A percentile compares a stretch with the other conserved stretches of the same genome.
Conservation (phyloP, 2,888 invertebrate genomes). For the Caenorhabditis becei region DNA sequence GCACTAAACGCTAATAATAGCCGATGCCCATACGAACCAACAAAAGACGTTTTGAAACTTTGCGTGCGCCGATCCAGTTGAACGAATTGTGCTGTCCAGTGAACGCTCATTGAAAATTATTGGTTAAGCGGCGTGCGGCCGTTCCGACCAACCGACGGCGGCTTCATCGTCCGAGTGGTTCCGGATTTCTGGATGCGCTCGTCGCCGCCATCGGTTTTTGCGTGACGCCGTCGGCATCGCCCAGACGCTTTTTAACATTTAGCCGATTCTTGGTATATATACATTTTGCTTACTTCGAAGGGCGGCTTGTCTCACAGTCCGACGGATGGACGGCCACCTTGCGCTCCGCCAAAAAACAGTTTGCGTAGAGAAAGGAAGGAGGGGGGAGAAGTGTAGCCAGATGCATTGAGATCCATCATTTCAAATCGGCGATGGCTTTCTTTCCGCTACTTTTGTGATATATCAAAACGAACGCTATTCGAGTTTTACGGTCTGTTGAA, state of each 20-base stretch:
- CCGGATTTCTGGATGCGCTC: slow-evolving; percentile 55
- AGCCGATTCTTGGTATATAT: slow-evolving; percentile 44
- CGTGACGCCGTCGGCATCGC: slow-evolving; percentile 6
- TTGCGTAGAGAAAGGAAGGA: slow-evolving; percentile 33
- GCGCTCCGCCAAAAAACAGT: slow-evolving; percentile 53
- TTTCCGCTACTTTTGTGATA: slow-evolving; percentile 61
- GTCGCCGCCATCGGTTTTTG: slow-evolving; percentile 33
- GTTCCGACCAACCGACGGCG: slow-evolving; percentile 16
- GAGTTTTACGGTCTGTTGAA: slow-evolving; percentile 62
- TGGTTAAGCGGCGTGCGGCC: slow-evolving; percentile 41
- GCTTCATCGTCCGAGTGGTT: slow-evolving; percentile 50
- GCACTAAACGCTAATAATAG: slow-evolving; percentile 60
- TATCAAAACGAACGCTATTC: slow-evolving; percentile 48
- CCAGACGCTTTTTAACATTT: slow-evolving; percentile 17
- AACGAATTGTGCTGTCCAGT: slow-evolving; percentile 52
- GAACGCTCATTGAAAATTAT: slow-evolving; percentile 59
- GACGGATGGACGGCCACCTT: slow-evolving; percentile 10
- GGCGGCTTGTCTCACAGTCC: slow-evolving; percentile 27
- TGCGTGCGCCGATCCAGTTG: slow-evolving; percentile 41
- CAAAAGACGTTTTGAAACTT: slow-evolving; percentile 60
- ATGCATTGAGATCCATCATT: slow-evolving; percentile 61
- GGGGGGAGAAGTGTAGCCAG: slow-evolving; percentile 30
- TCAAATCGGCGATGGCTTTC: slow-evolving; percentile 60
- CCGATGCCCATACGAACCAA: slow-evolving; percentile 49
- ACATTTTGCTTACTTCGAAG: slow-evolving; percentile 35